phyloP scores from a whole-genome alignment of 2,888 invertebrate species.

The Orthosia cruda region DNA sequence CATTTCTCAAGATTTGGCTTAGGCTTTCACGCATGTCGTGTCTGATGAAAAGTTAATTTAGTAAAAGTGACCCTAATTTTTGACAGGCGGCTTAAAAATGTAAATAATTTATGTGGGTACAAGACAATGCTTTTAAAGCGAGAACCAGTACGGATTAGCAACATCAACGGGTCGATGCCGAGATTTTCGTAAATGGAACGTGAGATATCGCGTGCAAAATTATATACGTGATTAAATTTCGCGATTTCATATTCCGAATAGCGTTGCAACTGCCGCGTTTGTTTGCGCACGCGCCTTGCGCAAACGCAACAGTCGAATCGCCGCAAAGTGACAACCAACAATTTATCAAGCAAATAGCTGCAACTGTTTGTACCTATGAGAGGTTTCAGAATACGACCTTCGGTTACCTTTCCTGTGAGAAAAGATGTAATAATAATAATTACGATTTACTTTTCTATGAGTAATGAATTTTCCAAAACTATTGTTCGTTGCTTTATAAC shows the following conservation, averaged over 20 bases:
- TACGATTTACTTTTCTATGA: conserved; percentile 55
- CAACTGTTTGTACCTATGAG: conserved; percentile 66
- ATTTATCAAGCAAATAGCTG: conserved; percentile 80
- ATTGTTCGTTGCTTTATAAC: conserved; percentile 69
- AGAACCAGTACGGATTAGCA: conserved; percentile 50
- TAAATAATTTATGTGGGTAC: conserved; percentile 54
- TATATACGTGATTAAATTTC: conserved; percentile 82
- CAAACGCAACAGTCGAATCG: conserved; percentile 68
- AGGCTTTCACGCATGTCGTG: conserved; percentile 44
- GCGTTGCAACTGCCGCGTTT: conserved; percentile 71
- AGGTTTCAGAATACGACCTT: conserved; percentile 69
- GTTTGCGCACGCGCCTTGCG: conserved; percentile 76
- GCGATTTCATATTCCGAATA: conserved; percentile 79
- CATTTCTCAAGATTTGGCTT: conserved; percentile 38
- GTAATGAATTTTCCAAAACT: conserved; percentile 62
- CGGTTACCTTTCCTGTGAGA: conserved; percentile 79
- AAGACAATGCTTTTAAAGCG: conserved; percentile 62
- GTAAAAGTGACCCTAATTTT: conserved; percentile 61
- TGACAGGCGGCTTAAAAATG: conserved; percentile 49
- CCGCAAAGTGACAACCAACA: conserved; percentile 76
- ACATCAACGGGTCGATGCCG: conserved; percentile 65
- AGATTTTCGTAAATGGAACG: conserved; percentile 79
- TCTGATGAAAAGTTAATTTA: conserved; percentile 54
- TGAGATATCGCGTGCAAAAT: conserved; percentile 81
- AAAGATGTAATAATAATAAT: conserved; percentile 68